phyloP scores from a whole-genome alignment of 1,140 invertebrate genomes.

The Steinernema feltiae region DNA sequence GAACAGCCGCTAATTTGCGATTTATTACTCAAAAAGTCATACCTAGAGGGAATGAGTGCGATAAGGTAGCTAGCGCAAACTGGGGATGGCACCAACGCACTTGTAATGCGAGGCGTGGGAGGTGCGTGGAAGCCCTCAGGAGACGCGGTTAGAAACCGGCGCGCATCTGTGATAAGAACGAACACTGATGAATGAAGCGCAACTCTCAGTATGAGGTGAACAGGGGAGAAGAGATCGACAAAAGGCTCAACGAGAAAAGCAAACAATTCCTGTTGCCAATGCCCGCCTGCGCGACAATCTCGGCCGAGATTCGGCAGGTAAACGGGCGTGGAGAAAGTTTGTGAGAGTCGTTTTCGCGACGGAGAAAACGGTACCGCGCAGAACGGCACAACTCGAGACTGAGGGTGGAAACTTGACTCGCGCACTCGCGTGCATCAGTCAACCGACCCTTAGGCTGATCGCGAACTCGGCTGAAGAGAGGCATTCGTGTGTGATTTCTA shows the following conservation, averaged over 20 bases:
- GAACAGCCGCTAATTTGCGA: not conserved
- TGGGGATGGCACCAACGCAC: too few relatives aligned
- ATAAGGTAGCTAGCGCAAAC: not conserved
- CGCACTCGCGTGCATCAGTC: not conserved
- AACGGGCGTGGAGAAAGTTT: too few relatives aligned
- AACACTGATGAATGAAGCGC: not conserved
- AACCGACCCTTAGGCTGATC: conserved; percentile 2
- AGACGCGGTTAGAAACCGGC: too few relatives aligned
- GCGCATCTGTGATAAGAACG: too few relatives aligned
- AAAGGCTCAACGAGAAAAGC: not conserved
- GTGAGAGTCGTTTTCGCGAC: too few relatives aligned
- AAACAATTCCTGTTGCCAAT: not conserved
- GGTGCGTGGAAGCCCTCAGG: too few relatives aligned
- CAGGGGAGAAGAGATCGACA: not conserved
- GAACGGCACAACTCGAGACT: too few relatives aligned
- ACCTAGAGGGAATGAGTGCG: not conserved
- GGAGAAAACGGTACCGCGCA: too few relatives aligned
- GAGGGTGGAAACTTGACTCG: too few relatives aligned
- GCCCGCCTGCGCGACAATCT: not conserved
- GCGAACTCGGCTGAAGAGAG: not conserved
- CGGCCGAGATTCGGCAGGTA: not conserved
- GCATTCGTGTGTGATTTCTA: not conserved
- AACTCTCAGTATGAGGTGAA: not conserved
- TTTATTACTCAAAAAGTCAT: not conserved
- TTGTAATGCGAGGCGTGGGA: too few relatives aligned